Conservation (phyloP, 2,888 invertebrate species). For the Noctua janthe region DNA sequence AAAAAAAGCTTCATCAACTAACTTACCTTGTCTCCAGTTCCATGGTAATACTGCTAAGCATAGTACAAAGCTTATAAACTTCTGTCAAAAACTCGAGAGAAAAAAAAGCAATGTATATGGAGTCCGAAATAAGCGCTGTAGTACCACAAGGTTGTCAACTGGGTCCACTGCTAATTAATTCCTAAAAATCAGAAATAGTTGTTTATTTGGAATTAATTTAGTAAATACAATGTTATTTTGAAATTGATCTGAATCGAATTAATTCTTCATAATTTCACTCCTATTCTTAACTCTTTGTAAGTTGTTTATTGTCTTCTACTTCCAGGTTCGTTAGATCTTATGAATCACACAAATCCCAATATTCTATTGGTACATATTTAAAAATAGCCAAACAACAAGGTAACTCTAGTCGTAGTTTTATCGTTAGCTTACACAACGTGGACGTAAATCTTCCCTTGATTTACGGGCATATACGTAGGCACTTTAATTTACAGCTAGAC, state of each 20-base stretch:
- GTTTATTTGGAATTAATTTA: no score
- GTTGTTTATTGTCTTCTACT: background rate
- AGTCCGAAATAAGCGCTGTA: background rate
- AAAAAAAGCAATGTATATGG: background rate
- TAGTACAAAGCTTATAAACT: background rate
- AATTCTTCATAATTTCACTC: background rate
- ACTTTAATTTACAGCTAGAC: conserved; percentile 80
- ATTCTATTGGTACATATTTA: conserved; percentile 57
- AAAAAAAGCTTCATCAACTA: background rate
- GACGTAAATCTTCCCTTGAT: conserved; percentile 83
- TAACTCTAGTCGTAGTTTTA: conserved; percentile 62
- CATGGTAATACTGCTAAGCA: background rate
- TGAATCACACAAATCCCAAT: conserved; percentile 26
- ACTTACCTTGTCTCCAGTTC: background rate
- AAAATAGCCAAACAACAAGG: conserved; percentile 67
- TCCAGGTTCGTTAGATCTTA: conserved; percentile 7
- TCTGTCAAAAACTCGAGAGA: background rate
- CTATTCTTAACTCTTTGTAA: background rate
- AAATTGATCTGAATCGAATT: background rate
- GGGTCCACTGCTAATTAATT: background rate
- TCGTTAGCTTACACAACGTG: conserved; percentile 66
- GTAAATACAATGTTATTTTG: background rate
- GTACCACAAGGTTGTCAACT: conserved; percentile 19
- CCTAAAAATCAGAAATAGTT: background rate
- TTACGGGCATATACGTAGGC: conserved; percentile 78